These are phyloP conservation scores for Rhagonycha fulva DNA, from an alignment of 2,888 invertebrate species.

Conservation along the genomic window DNA sequence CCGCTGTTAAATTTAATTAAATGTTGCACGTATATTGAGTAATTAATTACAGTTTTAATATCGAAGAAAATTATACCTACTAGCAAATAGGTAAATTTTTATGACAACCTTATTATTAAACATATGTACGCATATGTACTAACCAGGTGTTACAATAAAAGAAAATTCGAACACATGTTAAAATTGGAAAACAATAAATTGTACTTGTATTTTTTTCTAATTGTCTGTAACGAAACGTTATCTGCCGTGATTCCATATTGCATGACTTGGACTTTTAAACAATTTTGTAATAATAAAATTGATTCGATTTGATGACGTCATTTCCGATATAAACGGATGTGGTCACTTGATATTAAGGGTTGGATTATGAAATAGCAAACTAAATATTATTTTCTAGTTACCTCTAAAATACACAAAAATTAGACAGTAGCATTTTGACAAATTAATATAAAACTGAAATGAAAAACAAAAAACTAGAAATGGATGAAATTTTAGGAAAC, in stretches of 20 bases:
- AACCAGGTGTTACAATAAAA: not conserved
- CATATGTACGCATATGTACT: not conserved
- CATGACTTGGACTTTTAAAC: conserved; percentile 30
- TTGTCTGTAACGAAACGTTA: conserved; percentile 14
- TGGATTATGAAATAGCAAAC: not conserved
- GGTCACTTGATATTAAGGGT: conserved; percentile 23
- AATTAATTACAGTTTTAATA: not conserved
- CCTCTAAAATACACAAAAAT: conserved; percentile 3
- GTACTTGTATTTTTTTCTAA: not conserved
- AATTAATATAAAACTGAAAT: not conserved
- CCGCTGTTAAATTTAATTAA: not conserved
- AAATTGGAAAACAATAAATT: not conserved
- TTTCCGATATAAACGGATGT: conserved; percentile 30
- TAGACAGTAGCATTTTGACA: conserved; percentile 22
- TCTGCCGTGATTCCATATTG: conserved; percentile 21
- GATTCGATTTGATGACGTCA: conserved; percentile 33
- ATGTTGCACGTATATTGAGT: not conserved
- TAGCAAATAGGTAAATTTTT: not conserved
- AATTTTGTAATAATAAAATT: conserved; percentile 26
- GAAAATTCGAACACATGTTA: conserved; percentile 1
- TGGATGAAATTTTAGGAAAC: not conserved
- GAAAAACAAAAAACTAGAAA: not conserved
- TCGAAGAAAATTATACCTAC: not conserved
- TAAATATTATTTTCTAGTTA: not conserved
- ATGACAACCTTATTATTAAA: not conserved